Conservation (phyloP, 2,888 invertebrate species). For the Terebella lapidaria region DNA sequence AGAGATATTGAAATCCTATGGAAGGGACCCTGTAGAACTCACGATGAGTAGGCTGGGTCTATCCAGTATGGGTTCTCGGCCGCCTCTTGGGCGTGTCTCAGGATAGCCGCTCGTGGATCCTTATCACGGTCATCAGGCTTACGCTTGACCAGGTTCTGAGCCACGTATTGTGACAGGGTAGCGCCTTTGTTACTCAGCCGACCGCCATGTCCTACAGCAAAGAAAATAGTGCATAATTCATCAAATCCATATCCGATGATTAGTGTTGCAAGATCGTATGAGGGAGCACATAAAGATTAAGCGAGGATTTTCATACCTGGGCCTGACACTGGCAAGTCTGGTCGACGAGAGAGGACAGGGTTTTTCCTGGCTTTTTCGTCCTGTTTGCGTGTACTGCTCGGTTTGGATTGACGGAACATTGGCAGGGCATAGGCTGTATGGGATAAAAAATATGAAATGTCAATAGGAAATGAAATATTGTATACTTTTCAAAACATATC, state of each 20-base stretch:
- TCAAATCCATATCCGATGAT: too few species aligned
- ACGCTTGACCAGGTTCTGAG: slow-evolving; percentile 80
- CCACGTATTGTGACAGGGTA: slow-evolving; percentile 92
- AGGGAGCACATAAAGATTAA: neutral
- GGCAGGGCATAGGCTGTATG: slow-evolving; percentile 71
- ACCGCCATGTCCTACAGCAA: slow-evolving; percentile 65
- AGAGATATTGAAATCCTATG: too few species aligned
- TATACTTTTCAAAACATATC: neutral
- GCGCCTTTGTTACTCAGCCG: slow-evolving; percentile 91
- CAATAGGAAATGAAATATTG: neutral
- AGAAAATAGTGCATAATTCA: too few species aligned
- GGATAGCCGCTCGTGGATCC: slow-evolving; percentile 90
- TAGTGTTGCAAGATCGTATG: neutral
- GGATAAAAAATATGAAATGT: neutral
- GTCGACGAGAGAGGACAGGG: slow-evolving; percentile 57
- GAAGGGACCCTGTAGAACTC: too few species aligned
- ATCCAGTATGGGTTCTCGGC: slow-evolving; percentile 92
- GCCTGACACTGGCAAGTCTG: slow-evolving; percentile 59
- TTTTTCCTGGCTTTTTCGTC: slow-evolving; percentile 82
- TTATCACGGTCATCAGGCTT: slow-evolving; percentile 64
- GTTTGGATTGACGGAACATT: slow-evolving; percentile 81
- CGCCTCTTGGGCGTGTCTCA: slow-evolving; percentile 90
- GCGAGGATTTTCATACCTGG: slow-evolving; percentile 51
- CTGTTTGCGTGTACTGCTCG: slow-evolving; percentile 71
- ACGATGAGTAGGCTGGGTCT: slow-evolving; percentile 44